Evolutionary conservation across 2,888 invertebrate genomes (phyloP), one percentile per base, ranked within the genome.

Genomic region (Heliconius aoede): DNA sequence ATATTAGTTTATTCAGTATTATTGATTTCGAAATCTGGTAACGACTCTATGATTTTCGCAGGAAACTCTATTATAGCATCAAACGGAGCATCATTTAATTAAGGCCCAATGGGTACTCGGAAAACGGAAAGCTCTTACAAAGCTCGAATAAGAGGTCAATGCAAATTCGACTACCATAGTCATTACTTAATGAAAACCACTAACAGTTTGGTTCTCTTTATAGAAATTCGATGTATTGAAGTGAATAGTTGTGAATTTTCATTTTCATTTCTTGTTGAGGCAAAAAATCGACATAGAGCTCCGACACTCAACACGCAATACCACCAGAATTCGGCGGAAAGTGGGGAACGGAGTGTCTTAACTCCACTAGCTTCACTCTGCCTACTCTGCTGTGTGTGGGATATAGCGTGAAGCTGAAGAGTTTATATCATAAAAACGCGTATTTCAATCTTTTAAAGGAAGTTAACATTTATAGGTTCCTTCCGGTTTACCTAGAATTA

Each of bases 181-280:
- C 75, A 71, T 75, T 75, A 75, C 62, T 71, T 71, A 75, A 75
- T 71, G 32, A 71, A 55, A 72, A 55, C 69, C 28, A 68, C 68
- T 26, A 46, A 61, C 60, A 68, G 40, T 28, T 68, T 11, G 69
- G 8, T 21, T 46, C 21, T 46, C 18, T 69, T 30, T 55, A 15
- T 32, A 65, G 68, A 55, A 55, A 30, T 30, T 30, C 51, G 21
- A 68, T 28, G 28, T 28, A 51, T 24, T 40, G 9, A 68, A 30
- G n/a, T 69, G 46, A n/a, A n/a, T 51, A 68, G 11, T 51, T n/a
- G 32, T 7, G 46, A 46, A 46, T 2, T 46, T 46, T 46, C 2
- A n/a, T n/a, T n/a, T n/a, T n/a, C n/a, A n/a, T n/a, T n/a, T n/a
- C n/a, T n/a, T n/a, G n/a, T n/a, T n/a, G n/a, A n/a, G n/a, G n/a